Evolutionary conservation across 1,140 invertebrate species (phyloP), one percentile per base, ranked within the genome.

Genomic region (Gonatopus flavifemur): DNA sequence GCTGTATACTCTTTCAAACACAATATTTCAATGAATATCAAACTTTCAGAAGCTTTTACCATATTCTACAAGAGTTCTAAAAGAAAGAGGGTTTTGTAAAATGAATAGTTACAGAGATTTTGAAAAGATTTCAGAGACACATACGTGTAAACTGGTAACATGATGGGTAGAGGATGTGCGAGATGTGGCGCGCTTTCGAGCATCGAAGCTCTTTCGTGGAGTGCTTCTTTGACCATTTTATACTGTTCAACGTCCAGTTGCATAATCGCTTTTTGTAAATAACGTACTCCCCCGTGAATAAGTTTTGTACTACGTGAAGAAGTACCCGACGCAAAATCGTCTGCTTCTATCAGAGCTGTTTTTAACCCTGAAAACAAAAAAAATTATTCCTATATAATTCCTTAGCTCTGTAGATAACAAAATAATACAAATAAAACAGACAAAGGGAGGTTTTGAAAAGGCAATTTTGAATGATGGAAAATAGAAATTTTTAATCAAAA

Each of bases 261-360:
- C 81, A 99, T 85, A 49, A 99, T 96, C 3, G 98, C 97, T 72
- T 98, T 99, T 74, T 99, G 96, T 25, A 98, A 79, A 76, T 98
- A 98, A 37, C 96, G 83, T 0, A 99, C 96, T 40, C 96, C 98
- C n/a, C 98, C 98, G 78, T 99, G 98, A 62, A 99, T 98, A 2
- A 99, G 82, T 80, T 99, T 99, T 1, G 97, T 99, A 64, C 92
- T 96, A 35, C 93, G 81, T 49, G 93, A 97, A 21, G 93, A 96
- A 0, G 98, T 99, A 13, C 98, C 98, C 48, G 94, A 94, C 5
- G 94, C 89, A 82, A 98, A 99, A 74, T 99, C 98, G 76, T 98
- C 96, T 40, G 89, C 85, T 78, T 99, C 98, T 1, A 99, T 91
- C 22, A 99, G 72, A 0, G 95, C 96, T 10, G 97, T 99, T 70